These are phyloP conservation scores for Synergus laeviventris DNA, from an alignment of 2,888 invertebrate genomes.

Conservation along the genomic window DNA sequence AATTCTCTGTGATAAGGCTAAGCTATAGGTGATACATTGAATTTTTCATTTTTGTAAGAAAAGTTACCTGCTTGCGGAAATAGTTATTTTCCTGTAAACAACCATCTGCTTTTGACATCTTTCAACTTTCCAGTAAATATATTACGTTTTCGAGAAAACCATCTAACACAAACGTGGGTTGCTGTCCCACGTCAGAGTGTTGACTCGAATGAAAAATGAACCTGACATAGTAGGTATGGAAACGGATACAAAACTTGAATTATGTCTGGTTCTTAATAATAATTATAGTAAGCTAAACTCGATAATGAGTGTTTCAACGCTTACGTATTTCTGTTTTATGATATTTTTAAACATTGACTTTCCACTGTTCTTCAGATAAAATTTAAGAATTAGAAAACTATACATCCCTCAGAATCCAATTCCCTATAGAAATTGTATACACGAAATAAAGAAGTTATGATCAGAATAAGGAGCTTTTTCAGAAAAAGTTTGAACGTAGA, in stretches of 20 bases:
- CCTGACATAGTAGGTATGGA: neutral
- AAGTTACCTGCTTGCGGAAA: neutral
- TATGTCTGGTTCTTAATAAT: neutral
- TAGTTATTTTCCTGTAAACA: neutral
- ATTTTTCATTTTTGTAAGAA: neutral
- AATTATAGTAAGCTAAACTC: no score
- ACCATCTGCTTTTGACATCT: conserved; percentile 23
- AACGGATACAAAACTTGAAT: neutral
- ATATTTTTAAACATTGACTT: no score
- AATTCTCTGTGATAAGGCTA: no score
- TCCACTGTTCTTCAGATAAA: no score
- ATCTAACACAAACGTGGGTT: conserved; percentile 22
- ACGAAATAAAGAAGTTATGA: neutral
- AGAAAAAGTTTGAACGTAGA: neutral
- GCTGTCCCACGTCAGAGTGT: conserved; percentile 40
- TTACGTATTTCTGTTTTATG: no score
- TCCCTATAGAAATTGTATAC: neutral
- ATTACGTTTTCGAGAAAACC: conserved; percentile 12
- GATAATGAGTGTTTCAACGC: no score
- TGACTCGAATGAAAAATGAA: conserved; percentile 36
- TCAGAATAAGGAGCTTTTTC: neutral
- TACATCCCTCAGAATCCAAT: no score
- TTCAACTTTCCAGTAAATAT: conserved; percentile 10
- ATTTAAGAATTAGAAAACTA: no score
- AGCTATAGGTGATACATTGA: neutral